Percentiles rank a stretch among this genome's conserved stretches.
These are phyloP conservation scores for Drosophila tanythrix DNA, from an alignment of 2,888 invertebrate species.

Conservation along the genomic window DNA sequence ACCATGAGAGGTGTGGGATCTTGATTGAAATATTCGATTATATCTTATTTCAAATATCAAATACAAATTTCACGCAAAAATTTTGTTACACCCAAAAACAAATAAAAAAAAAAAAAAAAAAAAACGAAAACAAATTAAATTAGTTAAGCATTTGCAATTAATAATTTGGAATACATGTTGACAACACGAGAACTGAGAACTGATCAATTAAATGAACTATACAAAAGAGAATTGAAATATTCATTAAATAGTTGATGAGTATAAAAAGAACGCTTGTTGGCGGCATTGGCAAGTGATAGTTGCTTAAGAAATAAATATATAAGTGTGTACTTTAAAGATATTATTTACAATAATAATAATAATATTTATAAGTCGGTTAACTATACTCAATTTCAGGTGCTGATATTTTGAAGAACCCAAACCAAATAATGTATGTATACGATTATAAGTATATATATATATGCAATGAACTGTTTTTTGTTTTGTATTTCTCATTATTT, in stretches of 20 bases:
- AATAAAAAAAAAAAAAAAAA: conserved; percentile 27
- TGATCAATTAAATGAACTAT: conserved; percentile 10
- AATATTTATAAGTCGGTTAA: conserved; percentile 32
- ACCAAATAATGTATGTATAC: conserved; percentile 69
- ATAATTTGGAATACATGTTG: conserved; percentile 23
- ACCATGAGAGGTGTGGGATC: conserved; percentile 37
- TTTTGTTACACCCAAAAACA: conserved; percentile 83
- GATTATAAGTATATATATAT: conserved; percentile 34
- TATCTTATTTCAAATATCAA: conserved; percentile 5
- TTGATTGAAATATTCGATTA: conserved; percentile 15
- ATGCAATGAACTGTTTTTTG: conserved; percentile 56
- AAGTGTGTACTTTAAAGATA: conserved; percentile 27
- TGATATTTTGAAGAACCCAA: conserved; percentile 68
- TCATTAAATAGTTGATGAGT: conserved; percentile 15
- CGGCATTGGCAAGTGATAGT: conserved; percentile 30
- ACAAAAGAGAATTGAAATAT: conserved; percentile 18
- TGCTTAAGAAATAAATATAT: conserved; percentile 35
- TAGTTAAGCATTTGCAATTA: conserved; percentile 24
- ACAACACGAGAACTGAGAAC: conserved; percentile 30
- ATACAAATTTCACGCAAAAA: conserved; percentile 65
- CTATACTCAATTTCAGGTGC: conserved; percentile 40
- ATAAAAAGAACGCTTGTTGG: conserved; percentile 1
- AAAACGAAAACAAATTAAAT: not conserved
- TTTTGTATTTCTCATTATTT: not conserved
- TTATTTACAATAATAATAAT: conserved; percentile 48